A percentile compares a stretch with the other conserved stretches of the same genome.
phyloP scores from a whole-genome alignment of 2,113 vertebrate genomes.

The Boulengeromyrus knoepffleri region DNA sequence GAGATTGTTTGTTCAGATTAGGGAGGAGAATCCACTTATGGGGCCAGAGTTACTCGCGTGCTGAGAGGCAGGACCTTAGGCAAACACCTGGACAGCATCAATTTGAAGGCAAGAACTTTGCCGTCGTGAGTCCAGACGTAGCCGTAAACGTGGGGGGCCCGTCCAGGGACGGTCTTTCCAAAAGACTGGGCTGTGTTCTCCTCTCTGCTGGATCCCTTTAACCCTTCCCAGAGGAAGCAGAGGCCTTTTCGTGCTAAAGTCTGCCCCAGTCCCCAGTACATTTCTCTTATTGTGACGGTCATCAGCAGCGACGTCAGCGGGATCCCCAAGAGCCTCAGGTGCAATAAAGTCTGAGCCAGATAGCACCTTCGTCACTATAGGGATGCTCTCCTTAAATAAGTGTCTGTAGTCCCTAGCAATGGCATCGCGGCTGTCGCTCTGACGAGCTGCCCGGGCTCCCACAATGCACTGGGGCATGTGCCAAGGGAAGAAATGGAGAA shows the following conservation, averaged over 20 bases:
- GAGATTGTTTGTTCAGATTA: constrained; percentile 5
- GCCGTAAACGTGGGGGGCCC: not conserved
- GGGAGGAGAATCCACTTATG: not conserved
- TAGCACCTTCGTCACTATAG: not conserved
- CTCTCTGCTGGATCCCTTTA: not conserved
- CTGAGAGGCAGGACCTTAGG: not conserved
- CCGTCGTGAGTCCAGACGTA: not conserved
- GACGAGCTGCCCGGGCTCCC: not conserved
- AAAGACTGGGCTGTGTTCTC: not conserved
- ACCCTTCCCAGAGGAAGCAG: not conserved
- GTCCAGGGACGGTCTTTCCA: not conserved
- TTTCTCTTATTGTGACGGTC: not conserved
- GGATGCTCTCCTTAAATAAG: not conserved
- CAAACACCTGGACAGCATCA: not conserved
- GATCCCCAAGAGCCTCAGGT: not conserved
- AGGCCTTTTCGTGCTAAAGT: not conserved
- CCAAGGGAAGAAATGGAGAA: not conserved
- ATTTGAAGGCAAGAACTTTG: not conserved
- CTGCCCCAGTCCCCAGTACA: not conserved
- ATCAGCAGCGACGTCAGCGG: not conserved
- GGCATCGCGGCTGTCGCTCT: not conserved
- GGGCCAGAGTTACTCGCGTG: not conserved
- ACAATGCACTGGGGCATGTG: not conserved
- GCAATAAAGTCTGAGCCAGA: not conserved
- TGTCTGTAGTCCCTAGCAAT: not conserved